Evolutionary conservation across 1,140 invertebrate species (phyloP).

Genomic region (Drosophila aff.): DNA sequence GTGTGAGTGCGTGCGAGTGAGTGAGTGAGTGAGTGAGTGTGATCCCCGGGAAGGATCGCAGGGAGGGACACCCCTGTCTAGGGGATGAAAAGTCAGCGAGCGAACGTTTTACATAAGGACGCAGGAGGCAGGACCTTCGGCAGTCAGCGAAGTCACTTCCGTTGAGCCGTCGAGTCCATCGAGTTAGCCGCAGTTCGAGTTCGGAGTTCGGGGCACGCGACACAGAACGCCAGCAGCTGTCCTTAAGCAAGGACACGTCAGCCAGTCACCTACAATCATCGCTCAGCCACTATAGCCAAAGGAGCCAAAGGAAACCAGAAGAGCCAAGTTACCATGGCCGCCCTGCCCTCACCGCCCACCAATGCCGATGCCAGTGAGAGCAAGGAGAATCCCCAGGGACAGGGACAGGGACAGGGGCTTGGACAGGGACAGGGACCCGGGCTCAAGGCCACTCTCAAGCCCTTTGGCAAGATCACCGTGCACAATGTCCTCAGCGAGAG

Average conservation of each 20-base stretch:
- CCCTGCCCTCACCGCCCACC: slow-evolving; percentile 55
- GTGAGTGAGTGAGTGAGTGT: slow-evolving; percentile 15
- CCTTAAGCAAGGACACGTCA: slow-evolving; percentile 44
- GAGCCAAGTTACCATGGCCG: slow-evolving; percentile 52
- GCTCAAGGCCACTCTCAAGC: slow-evolving; percentile 44
- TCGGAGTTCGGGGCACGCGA: slow-evolving; percentile 80
- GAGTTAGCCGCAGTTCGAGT: slow-evolving; percentile 54
- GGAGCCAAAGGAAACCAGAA: slow-evolving; percentile 3
- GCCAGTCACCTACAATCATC: slow-evolving; percentile 1
- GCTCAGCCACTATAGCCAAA: slow-evolving; percentile 16
- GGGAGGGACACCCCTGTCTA: slow-evolving; percentile 49
- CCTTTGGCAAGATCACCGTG: slow-evolving; percentile 78
- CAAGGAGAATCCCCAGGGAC: slow-evolving; percentile 44
- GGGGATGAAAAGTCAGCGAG: slow-evolving; percentile 79
- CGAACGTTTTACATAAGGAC: slow-evolving; percentile 63
- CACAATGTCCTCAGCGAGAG: slow-evolving; percentile 80
- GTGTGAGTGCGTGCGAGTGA: slow-evolving; percentile 12
- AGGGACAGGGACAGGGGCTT: slow-evolving; percentile 18
- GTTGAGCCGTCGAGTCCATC: slow-evolving; percentile 30
- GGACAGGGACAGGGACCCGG: slow-evolving; percentile 6
- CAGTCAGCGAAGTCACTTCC: slow-evolving; percentile 84
- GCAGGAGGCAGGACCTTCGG: slow-evolving; percentile 23
- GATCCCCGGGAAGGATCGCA: slow-evolving; percentile 25
- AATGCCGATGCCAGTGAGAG: slow-evolving; percentile 18
- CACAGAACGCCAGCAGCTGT: slow-evolving; percentile 83